Percentiles rank a stretch among this genome's conserved stretches.
Conservation (phyloP, 2,888 invertebrate genomes). For the Nymphalis polychloros region DNA sequence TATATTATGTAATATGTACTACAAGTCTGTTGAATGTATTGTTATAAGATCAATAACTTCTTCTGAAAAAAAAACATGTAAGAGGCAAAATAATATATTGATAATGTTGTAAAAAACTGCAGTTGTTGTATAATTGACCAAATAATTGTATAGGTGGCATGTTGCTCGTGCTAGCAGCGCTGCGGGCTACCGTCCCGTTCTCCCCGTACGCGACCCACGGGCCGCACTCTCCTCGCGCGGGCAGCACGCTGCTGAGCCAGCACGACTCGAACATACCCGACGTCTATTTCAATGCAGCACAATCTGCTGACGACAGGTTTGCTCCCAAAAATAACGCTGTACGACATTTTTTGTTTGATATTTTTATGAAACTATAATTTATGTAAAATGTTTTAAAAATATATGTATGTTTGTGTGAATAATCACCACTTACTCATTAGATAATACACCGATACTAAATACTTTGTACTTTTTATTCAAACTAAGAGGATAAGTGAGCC, state of each 20-base stretch:
- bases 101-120: background rate
- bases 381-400: no score
- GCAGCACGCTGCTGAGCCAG: conserved; percentile 73
- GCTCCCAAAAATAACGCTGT: conserved; percentile 7
- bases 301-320: conserved; percentile 67
- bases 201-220: conserved; percentile 75
- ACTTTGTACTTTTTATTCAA: no score
- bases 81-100: no score
- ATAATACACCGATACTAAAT: no score
- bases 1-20: no score
- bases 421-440: no score
- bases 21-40: no score
- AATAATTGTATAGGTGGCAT: conserved; percentile 59
- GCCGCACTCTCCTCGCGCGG: conserved; percentile 71
- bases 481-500: no score
- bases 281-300: conserved; percentile 71
- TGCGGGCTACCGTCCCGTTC: conserved; percentile 73
- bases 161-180: conserved; percentile 66
- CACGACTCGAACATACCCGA: conserved; percentile 73
- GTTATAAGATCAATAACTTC: no score
- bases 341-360: conserved; percentile 5
- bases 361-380: background rate
- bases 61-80: no score
- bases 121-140: background rate
- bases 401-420: no score